Percentiles rank a stretch among this genome's conserved stretches.
Evolutionary conservation across 2,797 vertebrate genomes (phyloP).

Genomic region (Brachyalestes nurse): DNA sequence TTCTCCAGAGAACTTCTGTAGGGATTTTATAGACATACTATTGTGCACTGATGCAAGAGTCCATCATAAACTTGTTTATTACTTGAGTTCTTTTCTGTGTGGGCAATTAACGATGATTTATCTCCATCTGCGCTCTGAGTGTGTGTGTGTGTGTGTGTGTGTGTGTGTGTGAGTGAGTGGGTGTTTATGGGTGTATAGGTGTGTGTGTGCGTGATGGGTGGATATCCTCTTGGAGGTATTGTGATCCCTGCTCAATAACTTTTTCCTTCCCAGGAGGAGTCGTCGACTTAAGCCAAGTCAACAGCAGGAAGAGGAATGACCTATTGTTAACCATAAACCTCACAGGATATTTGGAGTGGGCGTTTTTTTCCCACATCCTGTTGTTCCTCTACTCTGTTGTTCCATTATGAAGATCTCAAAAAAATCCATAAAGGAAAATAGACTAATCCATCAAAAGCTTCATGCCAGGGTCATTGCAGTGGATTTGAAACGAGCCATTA

Average conservation of each 20-base stretch:
- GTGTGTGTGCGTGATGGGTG: conserved; percentile 7
- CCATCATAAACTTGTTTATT: not conserved
- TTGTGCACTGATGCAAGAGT: not conserved
- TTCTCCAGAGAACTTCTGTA: conserved; percentile 4
- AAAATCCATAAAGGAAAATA: not conserved
- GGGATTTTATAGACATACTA: not conserved
- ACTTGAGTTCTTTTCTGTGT: not conserved
- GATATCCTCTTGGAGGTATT: conserved; percentile 45
- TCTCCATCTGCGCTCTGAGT: not conserved
- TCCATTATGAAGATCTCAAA: conserved; percentile 8
- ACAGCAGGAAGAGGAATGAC: conserved; percentile 29
- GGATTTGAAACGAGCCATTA: not conserved
- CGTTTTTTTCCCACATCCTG: conserved; percentile 44
- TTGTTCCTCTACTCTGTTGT: conserved; percentile 45
- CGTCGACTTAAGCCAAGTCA: conserved; percentile 10
- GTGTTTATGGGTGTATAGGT: not conserved
- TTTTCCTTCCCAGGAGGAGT: conserved; percentile 28
- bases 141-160: not conserved
- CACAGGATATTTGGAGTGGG: conserved; percentile 44
- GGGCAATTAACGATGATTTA: not conserved
- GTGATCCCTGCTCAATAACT: conserved; percentile 43
- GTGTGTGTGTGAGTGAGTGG: not conserved
- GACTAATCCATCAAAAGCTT: not conserved
- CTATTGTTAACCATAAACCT: conserved; percentile 47
- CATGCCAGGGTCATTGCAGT: not conserved